Evolutionary conservation across 2,113 vertebrate species (phyloP).

Genomic region (Carassius gibelio): DNA sequence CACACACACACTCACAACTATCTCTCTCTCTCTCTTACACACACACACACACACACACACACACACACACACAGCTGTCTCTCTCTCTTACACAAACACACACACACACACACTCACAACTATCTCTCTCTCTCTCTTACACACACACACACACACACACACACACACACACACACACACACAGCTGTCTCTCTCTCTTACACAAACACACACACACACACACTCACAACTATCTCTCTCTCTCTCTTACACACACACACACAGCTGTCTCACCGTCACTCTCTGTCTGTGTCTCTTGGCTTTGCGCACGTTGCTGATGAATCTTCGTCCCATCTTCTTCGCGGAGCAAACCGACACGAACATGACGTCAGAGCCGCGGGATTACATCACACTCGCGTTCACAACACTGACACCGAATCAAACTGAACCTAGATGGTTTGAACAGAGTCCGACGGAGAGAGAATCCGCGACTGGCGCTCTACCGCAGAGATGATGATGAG

Average conservation of each 20-base stretch:
- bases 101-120: too few species aligned
- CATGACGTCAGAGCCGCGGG: constrained; percentile 65
- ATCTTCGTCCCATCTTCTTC: constrained; percentile 78
- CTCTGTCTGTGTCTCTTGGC: constrained; percentile 77
- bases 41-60: background rate
- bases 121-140: too few species aligned
- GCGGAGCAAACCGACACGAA: constrained; percentile 82
- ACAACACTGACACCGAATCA: background rate
- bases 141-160: too few species aligned
- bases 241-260: too few species aligned
- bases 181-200: too few species aligned
- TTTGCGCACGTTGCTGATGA: constrained; percentile 77
- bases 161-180: too few species aligned
- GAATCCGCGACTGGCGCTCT: too few species aligned
- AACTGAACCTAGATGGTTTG: constrained; percentile 9
- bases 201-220: too few species aligned
- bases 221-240: too few species aligned
- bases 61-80: background rate
- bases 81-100: too few species aligned
- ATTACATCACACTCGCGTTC: constrained; percentile 34
- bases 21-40: background rate
- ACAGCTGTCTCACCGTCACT: constrained; percentile 69
- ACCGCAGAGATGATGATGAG: too few species aligned
- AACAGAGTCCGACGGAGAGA: background rate
- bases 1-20: background rate